Percentiles rank a stretch among this genome's conserved stretches.
Conservation (phyloP, 1,140 invertebrate genomes). For the Oscheius sp. region DNA sequence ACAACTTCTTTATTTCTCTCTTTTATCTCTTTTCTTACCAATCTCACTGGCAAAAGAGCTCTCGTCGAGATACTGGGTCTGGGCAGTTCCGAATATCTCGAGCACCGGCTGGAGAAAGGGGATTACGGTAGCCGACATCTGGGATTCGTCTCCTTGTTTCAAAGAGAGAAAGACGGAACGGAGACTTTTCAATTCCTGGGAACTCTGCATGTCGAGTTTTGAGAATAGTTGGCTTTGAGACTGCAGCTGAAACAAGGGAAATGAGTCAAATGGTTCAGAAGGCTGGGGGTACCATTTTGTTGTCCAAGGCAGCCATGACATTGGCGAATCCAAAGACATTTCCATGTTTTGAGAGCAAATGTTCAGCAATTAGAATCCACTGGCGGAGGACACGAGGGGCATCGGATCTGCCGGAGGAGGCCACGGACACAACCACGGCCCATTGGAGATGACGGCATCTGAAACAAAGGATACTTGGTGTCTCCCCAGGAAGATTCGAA, state of each 20-base stretch:
- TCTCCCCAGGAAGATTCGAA: too few relatives aligned
- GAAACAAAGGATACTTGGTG: too few relatives aligned
- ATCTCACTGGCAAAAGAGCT: not conserved
- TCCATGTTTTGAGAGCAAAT: not conserved
- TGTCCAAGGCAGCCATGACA: not conserved
- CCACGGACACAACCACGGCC: not conserved
- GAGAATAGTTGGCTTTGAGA: not conserved
- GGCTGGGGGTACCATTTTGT: not conserved
- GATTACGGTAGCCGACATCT: not conserved
- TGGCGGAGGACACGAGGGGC: not conserved
- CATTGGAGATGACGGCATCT: not conserved
- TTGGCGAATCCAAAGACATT: not conserved
- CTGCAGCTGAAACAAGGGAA: not conserved
- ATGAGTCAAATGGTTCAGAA: too few relatives aligned
- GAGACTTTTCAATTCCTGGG: not conserved
- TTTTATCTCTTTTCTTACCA: not conserved
- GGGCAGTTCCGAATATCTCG: not conserved
- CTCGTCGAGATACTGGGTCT: conserved; percentile 2
- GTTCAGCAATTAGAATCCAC: not conserved
- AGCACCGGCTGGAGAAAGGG: not conserved
- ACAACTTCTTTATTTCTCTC: not conserved
- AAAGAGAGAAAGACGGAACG: not conserved
- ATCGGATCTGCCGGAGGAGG: not conserved
- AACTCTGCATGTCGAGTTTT: not conserved
- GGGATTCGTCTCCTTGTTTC: not conserved